Evolutionary conservation across 2,797 vertebrate species (phyloP), one percentile per base, ranked within the genome.

Genomic region (Delichon dasypus): DNA sequence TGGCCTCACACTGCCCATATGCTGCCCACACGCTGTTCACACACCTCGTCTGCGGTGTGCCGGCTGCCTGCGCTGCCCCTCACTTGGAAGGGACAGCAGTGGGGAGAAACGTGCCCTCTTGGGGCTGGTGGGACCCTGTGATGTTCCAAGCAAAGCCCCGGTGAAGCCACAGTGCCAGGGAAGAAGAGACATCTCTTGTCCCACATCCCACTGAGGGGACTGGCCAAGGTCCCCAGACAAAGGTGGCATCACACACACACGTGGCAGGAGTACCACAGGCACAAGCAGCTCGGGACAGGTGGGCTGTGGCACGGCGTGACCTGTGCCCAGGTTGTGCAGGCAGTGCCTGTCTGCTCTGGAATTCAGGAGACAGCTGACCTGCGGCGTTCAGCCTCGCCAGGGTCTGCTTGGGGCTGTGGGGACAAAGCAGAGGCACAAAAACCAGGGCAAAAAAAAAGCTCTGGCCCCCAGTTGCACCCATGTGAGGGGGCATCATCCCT

Each of bases 211-310:
- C 10, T 1, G 0, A 34, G 16, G 20, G 57, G 3, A 54, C 18
- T n/a, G n/a, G 25, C 34, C 3, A 0, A 3, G 0, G n/a, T 66
- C 19, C 58, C n/a, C 42, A 10, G 42, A 67, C 3, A 8, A 57
- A 12, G 17, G 68, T 53, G 50, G 11, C 13, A 32, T 18, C 6
- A 3, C 27, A 36, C 20, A 9, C 4, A 0, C 15, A 2, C 1
- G 0, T 29, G 50, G 32, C 27, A 48, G 57, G 20, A 89, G 30
- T 23, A 16, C 15, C 1, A 1, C 0, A 5, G 45, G 32, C 45
- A 76, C 0, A 3, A 64, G 32, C 1, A 2, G 27, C 48, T 77
- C 0, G 0, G 66, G 27, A 51, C 0, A 5, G 25, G 22, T 73
- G 51, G 11, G 45, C 14, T 77, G 27, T 34, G 48, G 19, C 3